Evolutionary conservation across 2,888 invertebrate species (phyloP).

Genomic region (Synanthedon myopaeformis): DNA sequence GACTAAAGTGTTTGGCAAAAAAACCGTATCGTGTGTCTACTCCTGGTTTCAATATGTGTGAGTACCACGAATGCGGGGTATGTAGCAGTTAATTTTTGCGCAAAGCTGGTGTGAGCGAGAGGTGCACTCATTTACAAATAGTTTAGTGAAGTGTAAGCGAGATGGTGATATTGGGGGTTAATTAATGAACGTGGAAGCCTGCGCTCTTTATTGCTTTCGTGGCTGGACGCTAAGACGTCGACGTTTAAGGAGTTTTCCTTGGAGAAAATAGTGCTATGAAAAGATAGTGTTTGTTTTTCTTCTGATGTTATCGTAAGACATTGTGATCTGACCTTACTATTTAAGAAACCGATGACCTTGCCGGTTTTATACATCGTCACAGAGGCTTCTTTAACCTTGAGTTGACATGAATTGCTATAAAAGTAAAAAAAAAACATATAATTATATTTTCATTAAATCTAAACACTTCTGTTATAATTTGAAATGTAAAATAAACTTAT

Average conservation of each 20-base stretch:
- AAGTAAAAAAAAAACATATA: too few relatives aligned
- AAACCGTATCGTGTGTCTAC: background rate
- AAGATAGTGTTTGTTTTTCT: slow-evolving; percentile 28
- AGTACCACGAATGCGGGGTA: slow-evolving; percentile 47
- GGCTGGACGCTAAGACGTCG: slow-evolving; percentile 66
- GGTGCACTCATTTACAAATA: slow-evolving; percentile 63
- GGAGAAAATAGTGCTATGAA: slow-evolving; percentile 33
- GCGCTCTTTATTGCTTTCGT: slow-evolving; percentile 71
- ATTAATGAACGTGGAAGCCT: slow-evolving; percentile 72
- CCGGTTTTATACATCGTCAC: background rate
- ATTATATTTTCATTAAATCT: too few relatives aligned
- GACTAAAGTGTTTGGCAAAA: too few relatives aligned
- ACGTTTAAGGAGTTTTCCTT: slow-evolving; percentile 63
- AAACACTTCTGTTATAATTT: too few relatives aligned
- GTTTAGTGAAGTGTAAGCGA: slow-evolving; percentile 47
- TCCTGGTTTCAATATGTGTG: slow-evolving; percentile 47
- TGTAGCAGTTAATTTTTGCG: slow-evolving; percentile 72
- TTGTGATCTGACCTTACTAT: background rate
- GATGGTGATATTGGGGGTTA: slow-evolving; percentile 57
- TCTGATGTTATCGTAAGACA: slow-evolving; percentile 10
- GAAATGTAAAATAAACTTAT: too few relatives aligned
- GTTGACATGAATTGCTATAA: too few relatives aligned
- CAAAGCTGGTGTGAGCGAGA: slow-evolving; percentile 65
- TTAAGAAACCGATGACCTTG: slow-evolving; percentile 1
- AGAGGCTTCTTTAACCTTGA: too few relatives aligned